A percentile compares a stretch with the other conserved stretches of the same genome.
These are phyloP conservation scores for Drosophila peninsularis DNA, from an alignment of 2,888 invertebrate species.

Conservation along the genomic window DNA sequence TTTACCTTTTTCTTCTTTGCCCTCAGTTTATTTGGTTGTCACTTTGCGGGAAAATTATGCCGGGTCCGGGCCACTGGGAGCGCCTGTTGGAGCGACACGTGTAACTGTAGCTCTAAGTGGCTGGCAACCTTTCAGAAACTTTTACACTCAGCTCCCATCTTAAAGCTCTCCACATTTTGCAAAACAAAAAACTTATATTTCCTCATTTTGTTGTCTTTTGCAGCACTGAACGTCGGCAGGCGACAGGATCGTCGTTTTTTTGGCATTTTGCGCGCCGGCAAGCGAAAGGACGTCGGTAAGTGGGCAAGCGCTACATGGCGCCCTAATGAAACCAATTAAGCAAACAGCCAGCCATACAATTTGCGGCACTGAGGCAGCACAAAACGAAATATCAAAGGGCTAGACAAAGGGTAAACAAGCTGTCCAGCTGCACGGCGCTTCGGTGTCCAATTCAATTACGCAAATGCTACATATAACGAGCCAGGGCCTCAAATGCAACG, in stretches of 20 bases:
- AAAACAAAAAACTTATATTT: constrained; percentile 2
- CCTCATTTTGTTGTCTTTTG: constrained; percentile 21
- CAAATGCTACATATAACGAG: constrained; percentile 37
- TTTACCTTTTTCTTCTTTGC: constrained; percentile 42
- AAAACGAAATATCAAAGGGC: constrained; percentile 73
- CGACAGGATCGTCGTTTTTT: constrained; percentile 64
- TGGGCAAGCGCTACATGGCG: constrained; percentile 19
- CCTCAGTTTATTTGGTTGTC: constrained; percentile 72
- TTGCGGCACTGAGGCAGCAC: constrained; percentile 38
- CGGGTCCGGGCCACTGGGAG: constrained; percentile 24
- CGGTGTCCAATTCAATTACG: constrained; percentile 60
- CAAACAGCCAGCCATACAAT: constrained; percentile 58
- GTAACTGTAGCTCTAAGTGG: constrained; percentile 62
- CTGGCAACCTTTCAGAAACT: constrained; percentile 37
- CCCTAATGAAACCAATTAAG: constrained; percentile 74
- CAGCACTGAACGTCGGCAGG: constrained; percentile 30
- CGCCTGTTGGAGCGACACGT: constrained; percentile 58
- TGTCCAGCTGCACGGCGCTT: constrained; percentile 6
- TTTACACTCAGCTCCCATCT: constrained; percentile 44
- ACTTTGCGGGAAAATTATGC: constrained; percentile 72
- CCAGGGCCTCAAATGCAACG: constrained; percentile 4
- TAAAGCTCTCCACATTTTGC: constrained; percentile 43
- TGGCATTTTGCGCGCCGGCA: constrained; percentile 66
- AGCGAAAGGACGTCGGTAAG: constrained; percentile 64
- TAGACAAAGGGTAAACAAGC: constrained; percentile 73